phyloP scores from a whole-genome alignment of 2,797 vertebrate genomes.

The Lateolabrax maculatus region DNA sequence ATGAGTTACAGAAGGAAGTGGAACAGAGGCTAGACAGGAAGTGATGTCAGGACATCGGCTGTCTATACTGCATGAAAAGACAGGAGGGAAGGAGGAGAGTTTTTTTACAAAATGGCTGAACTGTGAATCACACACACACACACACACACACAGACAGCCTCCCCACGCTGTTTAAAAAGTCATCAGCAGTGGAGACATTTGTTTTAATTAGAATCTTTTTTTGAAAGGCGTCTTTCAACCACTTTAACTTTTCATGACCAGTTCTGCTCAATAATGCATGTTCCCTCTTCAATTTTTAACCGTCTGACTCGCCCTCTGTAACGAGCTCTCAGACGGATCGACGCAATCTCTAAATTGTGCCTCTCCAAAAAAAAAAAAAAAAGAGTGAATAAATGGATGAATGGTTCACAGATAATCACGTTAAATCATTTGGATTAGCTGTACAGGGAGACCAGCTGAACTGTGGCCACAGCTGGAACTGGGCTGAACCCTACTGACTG shows the following conservation, averaged over 20 bases:
- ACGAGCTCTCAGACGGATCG: not conserved
- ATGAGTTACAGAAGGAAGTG: too few species aligned
- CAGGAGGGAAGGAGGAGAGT: not conserved
- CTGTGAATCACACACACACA: not conserved
- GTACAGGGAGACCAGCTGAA: not conserved
- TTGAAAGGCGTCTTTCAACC: constrained; percentile 70
- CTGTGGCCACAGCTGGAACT: not conserved
- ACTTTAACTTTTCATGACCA: constrained; percentile 40
- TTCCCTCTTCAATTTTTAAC: constrained; percentile 37
- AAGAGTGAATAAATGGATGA: not conserved
- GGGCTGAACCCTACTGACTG: too few species aligned
- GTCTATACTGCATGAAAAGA: not conserved
- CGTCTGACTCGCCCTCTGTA: not conserved
- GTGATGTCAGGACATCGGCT: not conserved
- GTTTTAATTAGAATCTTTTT: constrained; percentile 81
- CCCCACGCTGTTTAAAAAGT: constrained; percentile 65
- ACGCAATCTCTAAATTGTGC: not conserved
- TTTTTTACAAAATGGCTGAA: constrained; percentile 3
- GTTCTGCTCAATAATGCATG: constrained; percentile 44
- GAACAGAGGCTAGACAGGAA: not conserved
- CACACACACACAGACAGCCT: constrained; percentile 10
- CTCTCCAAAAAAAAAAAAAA: not conserved
- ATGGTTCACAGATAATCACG: not conserved
- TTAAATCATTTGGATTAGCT: too few species aligned
- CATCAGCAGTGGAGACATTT: constrained; percentile 73